Conservation (phyloP, 2,113 vertebrate genomes). For the Phaetusa simplex region DNA sequence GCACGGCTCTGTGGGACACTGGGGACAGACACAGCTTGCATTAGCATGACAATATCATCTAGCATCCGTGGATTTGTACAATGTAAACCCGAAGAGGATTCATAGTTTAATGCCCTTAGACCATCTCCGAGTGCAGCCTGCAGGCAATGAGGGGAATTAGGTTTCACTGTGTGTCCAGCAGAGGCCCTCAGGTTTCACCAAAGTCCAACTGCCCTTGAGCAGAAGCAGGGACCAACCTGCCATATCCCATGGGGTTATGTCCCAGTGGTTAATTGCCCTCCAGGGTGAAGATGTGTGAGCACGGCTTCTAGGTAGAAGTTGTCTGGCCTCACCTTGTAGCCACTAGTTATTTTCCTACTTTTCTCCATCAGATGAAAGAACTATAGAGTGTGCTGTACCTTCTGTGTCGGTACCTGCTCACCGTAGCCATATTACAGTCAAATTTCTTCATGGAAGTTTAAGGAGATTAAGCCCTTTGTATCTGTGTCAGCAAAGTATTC, state of each 20-base stretch:
- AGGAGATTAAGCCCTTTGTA: not conserved
- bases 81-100: not conserved
- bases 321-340: not conserved
- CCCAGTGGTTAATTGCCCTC: not conserved
- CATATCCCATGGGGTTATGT: not conserved
- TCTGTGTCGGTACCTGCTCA: not conserved
- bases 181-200: not conserved
- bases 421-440: not conserved
- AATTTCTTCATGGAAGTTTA: not conserved
- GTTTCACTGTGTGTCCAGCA: not conserved
- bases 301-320: not conserved
- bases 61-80: not conserved
- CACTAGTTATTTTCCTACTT: not conserved
- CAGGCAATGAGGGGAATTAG: not conserved
- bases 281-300: not conserved
- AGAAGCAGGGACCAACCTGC: not conserved
- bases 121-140: not conserved
- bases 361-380: not conserved
- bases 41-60: not conserved
- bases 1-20: not conserved
- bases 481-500: not conserved
- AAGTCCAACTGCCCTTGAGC: not conserved
- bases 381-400: rapidly evolving
- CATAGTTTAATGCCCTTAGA: not conserved
- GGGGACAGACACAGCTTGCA: not conserved